Evolutionary conservation across 1,140 invertebrate genomes (phyloP).

Genomic region (Lasioglossum albipes): DNA sequence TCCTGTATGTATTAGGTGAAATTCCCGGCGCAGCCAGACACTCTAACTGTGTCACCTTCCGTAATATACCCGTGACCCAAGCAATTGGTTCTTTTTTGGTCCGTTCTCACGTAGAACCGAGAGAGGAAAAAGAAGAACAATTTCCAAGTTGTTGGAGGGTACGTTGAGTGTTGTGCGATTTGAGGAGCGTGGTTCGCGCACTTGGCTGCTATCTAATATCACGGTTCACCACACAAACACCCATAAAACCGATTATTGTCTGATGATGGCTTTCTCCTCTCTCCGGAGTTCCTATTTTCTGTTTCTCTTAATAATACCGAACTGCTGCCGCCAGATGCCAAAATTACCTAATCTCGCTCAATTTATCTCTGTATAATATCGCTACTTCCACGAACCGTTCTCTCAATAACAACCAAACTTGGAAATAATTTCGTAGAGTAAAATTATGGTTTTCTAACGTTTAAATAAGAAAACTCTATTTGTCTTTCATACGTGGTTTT

Average conservation of each 20-base stretch:
- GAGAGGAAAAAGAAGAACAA: conserved; percentile 46
- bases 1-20: neutral
- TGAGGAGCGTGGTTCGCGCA: conserved; percentile 62
- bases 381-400: neutral
- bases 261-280: conserved; percentile 70
- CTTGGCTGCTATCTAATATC: conserved; percentile 70
- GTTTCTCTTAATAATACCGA: conserved; percentile 63
- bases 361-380: neutral
- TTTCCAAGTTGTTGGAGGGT: conserved; percentile 57
- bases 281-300: conserved; percentile 30
- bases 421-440: neutral
- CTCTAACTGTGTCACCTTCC: neutral
- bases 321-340: conserved; percentile 65
- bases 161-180: conserved; percentile 56
- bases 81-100: neutral
- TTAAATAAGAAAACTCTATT: too few species aligned
- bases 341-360: conserved; percentile 59
- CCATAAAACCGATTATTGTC: conserved; percentile 76
- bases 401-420: neutral
- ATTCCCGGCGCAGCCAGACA: neutral
- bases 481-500: too few species aligned
- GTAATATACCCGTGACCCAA: too few species aligned
- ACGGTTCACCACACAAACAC: conserved; percentile 71
- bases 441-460: too few species aligned
- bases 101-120: conserved; percentile 12